Evolutionary conservation across 2,888 invertebrate species (phyloP), one percentile per base, ranked within the genome.

Genomic region (Erynnis tages): DNA sequence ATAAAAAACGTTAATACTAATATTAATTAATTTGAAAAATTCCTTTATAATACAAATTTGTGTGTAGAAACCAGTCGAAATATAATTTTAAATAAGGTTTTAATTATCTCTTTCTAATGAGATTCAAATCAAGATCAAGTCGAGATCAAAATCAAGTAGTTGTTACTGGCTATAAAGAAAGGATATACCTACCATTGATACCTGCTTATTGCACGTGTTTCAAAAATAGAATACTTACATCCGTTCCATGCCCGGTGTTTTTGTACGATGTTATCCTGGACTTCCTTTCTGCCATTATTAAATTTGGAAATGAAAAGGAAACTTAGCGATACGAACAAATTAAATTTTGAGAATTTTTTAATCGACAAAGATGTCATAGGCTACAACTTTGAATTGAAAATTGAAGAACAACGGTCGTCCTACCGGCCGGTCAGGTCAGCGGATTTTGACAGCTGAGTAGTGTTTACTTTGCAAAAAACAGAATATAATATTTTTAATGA

Each of bases 171-270:
- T 8, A 32, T 14, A 32, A 32, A 32, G 32, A 14, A 13, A 14
- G 14, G 6, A 4, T 7, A n/a, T n/a, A n/a, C n/a, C n/a, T n/a
- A n/a, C n/a, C n/a, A n/a, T n/a, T n/a, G n/a, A n/a, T n/a, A n/a
- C n/a, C n/a, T n/a, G n/a, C n/a, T n/a, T 32, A 7, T 30, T 40
- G 11, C 48, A 48, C 48, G 41, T 50, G 40, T 27, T 23, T 34
- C 4, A 6, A 23, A 40, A 48, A 23, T 23, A 13, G 19, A 23
- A 49, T 54, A 74, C 84, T 91, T 90, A 95, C 96, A 73, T 93
- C 94, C 1, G 90, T 87, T 66, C 94, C 94, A 60, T 94, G 93
- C 13, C 94, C 93, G 71, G 93, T 92, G 78, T 95, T 95, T 82
- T 97, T 97, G 81, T 95, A 97, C 6, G 93, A 91, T 4, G 49